A percentile compares a stretch with the other conserved stretches of the same genome.
phyloP scores from a whole-genome alignment of 2,113 vertebrate genomes.

The Triplophysa dalaica region DNA sequence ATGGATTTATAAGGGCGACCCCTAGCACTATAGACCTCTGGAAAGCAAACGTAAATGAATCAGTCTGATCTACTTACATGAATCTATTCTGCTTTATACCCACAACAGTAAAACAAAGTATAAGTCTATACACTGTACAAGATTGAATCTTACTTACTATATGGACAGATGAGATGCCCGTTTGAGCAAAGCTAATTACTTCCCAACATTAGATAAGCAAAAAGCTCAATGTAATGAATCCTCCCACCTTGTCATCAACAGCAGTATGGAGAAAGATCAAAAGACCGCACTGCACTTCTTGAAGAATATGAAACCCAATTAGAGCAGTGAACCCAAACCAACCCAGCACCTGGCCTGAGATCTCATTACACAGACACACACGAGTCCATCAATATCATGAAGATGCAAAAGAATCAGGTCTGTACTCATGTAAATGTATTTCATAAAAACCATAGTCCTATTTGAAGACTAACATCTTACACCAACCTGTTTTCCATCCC shows the following conservation, averaged over 20 bases:
- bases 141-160: neutral
- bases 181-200: constrained; percentile 29
- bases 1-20: constrained; percentile 51
- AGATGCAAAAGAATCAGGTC: too few relatives aligned
- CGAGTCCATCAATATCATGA: too few relatives aligned
- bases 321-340: constrained; percentile 47
- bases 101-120: too few relatives aligned
- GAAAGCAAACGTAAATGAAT: constrained; percentile 60
- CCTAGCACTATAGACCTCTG: constrained; percentile 56
- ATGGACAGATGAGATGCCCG: neutral
- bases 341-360: constrained; percentile 50
- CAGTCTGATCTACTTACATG: neutral
- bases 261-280: constrained; percentile 58
- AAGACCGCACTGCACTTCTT: constrained; percentile 47
- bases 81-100: neutral
- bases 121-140: neutral
- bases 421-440: too few relatives aligned
- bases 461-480: too few relatives aligned
- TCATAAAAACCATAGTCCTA: too few relatives aligned
- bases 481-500: too few relatives aligned
- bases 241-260: constrained; percentile 38
- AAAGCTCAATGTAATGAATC: constrained; percentile 52
- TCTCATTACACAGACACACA: constrained; percentile 43
- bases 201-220: constrained; percentile 18
- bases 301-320: constrained; percentile 35